These are phyloP conservation scores for Sminthopsis crassicaudata DNA, from an alignment of 2,113 vertebrate genomes.

Conservation along the genomic window DNA sequence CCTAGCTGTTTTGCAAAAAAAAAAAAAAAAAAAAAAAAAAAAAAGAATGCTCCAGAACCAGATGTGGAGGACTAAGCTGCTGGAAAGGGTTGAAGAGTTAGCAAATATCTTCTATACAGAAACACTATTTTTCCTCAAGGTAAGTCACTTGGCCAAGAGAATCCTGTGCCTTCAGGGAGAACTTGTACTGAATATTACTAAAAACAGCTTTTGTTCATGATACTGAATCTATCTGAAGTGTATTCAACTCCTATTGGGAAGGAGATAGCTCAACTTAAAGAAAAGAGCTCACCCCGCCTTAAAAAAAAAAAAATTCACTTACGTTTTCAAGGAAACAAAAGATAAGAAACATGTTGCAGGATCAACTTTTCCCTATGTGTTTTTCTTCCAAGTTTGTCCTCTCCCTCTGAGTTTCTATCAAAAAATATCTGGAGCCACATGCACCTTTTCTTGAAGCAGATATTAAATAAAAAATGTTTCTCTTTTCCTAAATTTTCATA, in stretches of 20 bases:
- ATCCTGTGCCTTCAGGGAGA: slow-evolving; percentile 2
- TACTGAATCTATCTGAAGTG: background rate
- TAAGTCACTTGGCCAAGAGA: background rate
- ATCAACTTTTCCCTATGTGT: background rate
- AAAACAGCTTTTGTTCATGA: background rate
- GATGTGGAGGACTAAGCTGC: slow-evolving; percentile 42
- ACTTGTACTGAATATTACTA: background rate
- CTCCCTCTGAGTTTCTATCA: background rate
- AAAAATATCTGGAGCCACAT: background rate
- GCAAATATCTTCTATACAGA: background rate
- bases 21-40: no score
- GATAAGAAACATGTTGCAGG: background rate
- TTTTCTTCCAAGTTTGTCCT: background rate
- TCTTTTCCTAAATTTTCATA: background rate
- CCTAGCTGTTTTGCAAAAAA: slow-evolving; percentile 48
- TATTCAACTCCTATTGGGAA: background rate
- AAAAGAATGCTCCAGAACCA: slow-evolving; percentile 71
- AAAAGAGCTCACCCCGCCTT: background rate
- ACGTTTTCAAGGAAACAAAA: background rate
- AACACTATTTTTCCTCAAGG: background rate
- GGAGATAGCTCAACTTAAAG: background rate
- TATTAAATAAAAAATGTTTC: background rate
- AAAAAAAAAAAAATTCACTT: background rate
- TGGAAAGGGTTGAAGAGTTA: background rate
- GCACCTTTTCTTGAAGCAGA: background rate